Percentiles rank a stretch among this genome's conserved stretches.
Conservation (phyloP, 1,140 invertebrate species). For the Drosophila trapezifrons region DNA sequence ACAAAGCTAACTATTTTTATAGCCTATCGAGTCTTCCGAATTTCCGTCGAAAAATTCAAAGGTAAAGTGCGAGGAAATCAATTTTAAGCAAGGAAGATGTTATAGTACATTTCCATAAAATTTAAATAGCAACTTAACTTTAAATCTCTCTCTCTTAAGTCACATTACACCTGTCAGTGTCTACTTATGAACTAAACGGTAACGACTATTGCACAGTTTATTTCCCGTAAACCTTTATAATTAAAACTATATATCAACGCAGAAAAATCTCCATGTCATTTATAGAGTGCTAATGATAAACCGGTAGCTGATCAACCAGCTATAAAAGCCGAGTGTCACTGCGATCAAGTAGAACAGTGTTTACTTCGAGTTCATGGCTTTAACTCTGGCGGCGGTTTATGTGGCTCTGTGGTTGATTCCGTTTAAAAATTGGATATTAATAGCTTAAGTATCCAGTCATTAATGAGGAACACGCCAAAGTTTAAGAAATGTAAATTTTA, state of each 20-base stretch:
- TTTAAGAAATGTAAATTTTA: not conserved
- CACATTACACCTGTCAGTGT: slow-evolving; percentile 12
- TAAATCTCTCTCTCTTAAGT: not conserved
- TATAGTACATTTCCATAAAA: too few relatives aligned
- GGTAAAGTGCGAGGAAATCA: too few relatives aligned
- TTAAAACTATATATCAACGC: not conserved
- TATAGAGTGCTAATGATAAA: slow-evolving; percentile 7
- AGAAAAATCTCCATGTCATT: not conserved
- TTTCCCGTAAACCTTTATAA: slow-evolving; percentile 2
- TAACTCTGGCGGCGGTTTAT: not conserved
- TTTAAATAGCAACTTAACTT: too few relatives aligned
- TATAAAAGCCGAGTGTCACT: slow-evolving; percentile 11
- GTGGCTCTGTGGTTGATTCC: not conserved
- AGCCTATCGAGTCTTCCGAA: too few relatives aligned
- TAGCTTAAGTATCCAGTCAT: not conserved
- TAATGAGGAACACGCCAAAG: not conserved
- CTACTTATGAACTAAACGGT: not conserved
- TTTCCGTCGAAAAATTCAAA: too few relatives aligned
- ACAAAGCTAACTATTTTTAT: not conserved
- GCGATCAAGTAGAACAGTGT: slow-evolving; percentile 4
- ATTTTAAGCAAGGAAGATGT: too few relatives aligned
- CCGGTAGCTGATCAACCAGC: slow-evolving; percentile 1
- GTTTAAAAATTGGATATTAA: not conserved
- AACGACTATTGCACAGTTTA: not conserved
- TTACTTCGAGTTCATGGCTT: not conserved